Evolutionary conservation across 2,797 vertebrate species (phyloP).

Genomic region (Apogon talboti): DNA sequence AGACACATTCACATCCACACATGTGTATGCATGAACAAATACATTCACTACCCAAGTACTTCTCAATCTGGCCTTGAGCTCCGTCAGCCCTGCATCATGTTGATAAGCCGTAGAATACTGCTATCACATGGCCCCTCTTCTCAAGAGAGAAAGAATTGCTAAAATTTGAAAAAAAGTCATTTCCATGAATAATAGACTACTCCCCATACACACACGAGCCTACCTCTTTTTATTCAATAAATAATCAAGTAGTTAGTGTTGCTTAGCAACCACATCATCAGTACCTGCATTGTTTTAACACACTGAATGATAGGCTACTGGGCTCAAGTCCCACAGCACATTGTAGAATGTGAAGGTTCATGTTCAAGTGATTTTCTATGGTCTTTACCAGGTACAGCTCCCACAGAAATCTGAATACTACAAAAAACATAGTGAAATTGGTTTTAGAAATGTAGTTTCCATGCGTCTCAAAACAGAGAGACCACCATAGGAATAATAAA

Average conservation of each 20-base stretch:
- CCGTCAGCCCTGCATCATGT: constrained; percentile 53
- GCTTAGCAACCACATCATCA: constrained; percentile 80
- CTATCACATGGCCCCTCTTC: constrained; percentile 60
- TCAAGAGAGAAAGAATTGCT: constrained; percentile 55
- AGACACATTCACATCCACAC: constrained; percentile 2
- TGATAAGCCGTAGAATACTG: constrained; percentile 57
- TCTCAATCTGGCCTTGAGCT: constrained; percentile 64
- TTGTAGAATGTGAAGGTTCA: constrained; percentile 49
- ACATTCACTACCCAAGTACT: constrained; percentile 38
- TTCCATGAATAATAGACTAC: constrained; percentile 76
- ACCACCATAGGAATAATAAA: background rate
- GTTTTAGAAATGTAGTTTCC: background rate
- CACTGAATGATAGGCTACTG: constrained; percentile 61
- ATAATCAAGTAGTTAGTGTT: constrained; percentile 81
- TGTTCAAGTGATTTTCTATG: constrained; percentile 41
- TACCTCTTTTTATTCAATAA: constrained; percentile 74
- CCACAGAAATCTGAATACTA: constrained; percentile 21
- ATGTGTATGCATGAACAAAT: constrained; percentile 12
- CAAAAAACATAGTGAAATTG: background rate
- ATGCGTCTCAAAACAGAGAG: background rate
- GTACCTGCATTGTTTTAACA: constrained; percentile 76
- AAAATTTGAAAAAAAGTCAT: constrained; percentile 68
- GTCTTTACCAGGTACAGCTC: constrained; percentile 23
- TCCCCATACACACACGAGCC: constrained; percentile 17
- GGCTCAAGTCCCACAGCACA: constrained; percentile 59